These are phyloP conservation scores for Meghimatium bilineatum DNA, from an alignment of 2,888 invertebrate genomes.

Conservation along the genomic window DNA sequence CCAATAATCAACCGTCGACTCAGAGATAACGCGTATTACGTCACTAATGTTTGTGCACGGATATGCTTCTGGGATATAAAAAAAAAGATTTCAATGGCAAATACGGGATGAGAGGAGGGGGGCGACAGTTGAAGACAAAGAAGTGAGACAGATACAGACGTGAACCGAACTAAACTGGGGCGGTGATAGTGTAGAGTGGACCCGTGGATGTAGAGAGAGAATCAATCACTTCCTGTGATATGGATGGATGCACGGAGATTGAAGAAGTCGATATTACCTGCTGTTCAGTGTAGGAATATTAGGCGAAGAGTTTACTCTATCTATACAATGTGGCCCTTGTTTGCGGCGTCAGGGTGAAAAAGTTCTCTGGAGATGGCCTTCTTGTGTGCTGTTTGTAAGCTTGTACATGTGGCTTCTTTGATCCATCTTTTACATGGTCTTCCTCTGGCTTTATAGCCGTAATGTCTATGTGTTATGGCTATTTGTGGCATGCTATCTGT, in stretches of 20 bases:
- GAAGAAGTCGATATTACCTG: conserved; percentile 15
- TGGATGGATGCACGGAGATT: conserved; percentile 6
- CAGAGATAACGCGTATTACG: conserved; percentile 10
- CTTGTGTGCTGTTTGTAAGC: too few species aligned
- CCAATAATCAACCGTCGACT: not conserved
- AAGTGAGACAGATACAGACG: not conserved
- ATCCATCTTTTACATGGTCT: too few species aligned
- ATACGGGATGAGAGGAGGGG: not conserved
- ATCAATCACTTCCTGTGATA: conserved; percentile 25
- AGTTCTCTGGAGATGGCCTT: too few species aligned
- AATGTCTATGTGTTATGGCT: too few species aligned
- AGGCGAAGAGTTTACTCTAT: too few species aligned
- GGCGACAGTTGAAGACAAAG: not conserved
- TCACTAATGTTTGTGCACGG: conserved; percentile 9
- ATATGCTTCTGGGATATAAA: not conserved
- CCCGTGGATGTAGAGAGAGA: not conserved
- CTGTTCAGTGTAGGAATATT: too few species aligned
- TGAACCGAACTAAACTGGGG: not conserved
- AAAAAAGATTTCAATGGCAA: not conserved
- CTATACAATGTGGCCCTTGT: too few species aligned
- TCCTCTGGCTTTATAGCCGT: too few species aligned
- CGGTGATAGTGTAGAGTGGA: not conserved
- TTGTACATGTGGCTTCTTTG: too few species aligned
- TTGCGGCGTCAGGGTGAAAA: too few species aligned
- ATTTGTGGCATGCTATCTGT: too few species aligned